Base-by-base conservation (phyloP, 2,888 invertebrate genomes). In the Drosophila incognita region DNA sequence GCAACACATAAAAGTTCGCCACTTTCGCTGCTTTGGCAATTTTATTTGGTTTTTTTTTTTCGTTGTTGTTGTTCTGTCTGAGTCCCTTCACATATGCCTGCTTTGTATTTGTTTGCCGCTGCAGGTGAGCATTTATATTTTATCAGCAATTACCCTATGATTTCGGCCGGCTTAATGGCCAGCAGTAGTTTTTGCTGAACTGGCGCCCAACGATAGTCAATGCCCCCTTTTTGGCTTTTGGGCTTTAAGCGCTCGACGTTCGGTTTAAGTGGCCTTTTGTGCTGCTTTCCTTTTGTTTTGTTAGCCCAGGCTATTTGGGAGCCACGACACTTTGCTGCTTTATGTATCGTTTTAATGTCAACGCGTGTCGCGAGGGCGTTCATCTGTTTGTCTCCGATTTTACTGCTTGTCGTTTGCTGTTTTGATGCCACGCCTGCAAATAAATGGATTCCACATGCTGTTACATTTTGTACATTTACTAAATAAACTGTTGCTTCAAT, bases 301-400 rank as follows among this genome's bases (percentile, higher is more conserved):
- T 56, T 64, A 40, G 71, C 24, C 54, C 13, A 46, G 1, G 46
- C 40, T 61, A 42, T 67, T 62, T 67, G 38, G 38, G 6, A 58
- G 42, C 42, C 38, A 21, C 24, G 67, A 71, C 69, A 69, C 69
- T 75, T 69, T 38, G 59, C 31, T 46, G 36, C 57, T 77, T 85
- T 85, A 82, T 85, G 74, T 59, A 60, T 76, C 59, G 67, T 64
- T 83, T 89, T 77, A 83, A 83, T 86, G 87, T 81, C 78, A 65
- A 76, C 58, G 86, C 83, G 81, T 83, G 83, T 67, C 74, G 63
- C 51, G 61, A 49, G 69, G 67, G 68, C 70, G 57, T 69, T 65
- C 69, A 76, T 71, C 66, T 75, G 67, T 49, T 70, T 70, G 72
- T 35, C 57, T 33, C 54, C 69, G 65, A 79, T 79, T 74, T 83